These are phyloP conservation scores for Mythimna vitellina DNA, from an alignment of 2,888 invertebrate species.

Conservation along the genomic window DNA sequence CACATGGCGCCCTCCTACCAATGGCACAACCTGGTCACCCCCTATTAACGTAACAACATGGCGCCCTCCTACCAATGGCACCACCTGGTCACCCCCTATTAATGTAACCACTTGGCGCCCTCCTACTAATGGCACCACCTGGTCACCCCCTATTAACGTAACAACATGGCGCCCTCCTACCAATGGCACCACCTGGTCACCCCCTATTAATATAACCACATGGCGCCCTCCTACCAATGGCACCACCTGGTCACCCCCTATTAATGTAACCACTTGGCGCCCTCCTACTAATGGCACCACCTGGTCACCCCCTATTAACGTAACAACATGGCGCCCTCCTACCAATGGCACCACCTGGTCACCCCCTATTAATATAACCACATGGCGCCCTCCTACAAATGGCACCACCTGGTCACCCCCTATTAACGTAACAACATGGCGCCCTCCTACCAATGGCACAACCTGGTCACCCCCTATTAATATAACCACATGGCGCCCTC, in stretches of 20 bases:
- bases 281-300: not conserved
- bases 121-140: not conserved
- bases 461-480: too few relatives aligned
- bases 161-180: not conserved
- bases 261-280: not conserved
- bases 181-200: constrained; percentile 1
- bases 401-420: constrained; percentile 1
- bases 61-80: not conserved
- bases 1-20: not conserved
- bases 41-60: not conserved
- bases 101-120: not conserved
- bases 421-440: not conserved
- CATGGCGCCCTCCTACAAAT: too few relatives aligned
- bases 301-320: not conserved
- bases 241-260: not conserved
- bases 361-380: too few relatives aligned
- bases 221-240: not conserved
- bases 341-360: too few relatives aligned
- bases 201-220: not conserved
- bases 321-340: too few relatives aligned
- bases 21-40: not conserved
- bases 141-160: not conserved
- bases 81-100: not conserved
- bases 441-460: not conserved
- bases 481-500: not conserved